phyloP scores from a whole-genome alignment of 2,797 vertebrate genomes.

The Triplophysa bombifrons region DNA sequence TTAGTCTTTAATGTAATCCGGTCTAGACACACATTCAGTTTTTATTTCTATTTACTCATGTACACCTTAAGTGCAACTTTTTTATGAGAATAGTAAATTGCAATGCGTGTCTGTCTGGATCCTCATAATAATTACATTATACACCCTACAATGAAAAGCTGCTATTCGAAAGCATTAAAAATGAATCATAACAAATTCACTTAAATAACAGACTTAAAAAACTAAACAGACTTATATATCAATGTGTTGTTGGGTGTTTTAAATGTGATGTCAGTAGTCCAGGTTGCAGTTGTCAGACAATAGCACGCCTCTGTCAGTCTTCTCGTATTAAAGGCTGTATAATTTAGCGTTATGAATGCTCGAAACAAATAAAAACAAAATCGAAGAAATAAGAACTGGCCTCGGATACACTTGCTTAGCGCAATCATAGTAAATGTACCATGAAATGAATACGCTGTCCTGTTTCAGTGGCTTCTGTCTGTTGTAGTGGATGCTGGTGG shows the following conservation, averaged over 20 bases:
- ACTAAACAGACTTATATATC: background rate
- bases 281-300: background rate
- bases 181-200: background rate
- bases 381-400: background rate
- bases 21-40: background rate
- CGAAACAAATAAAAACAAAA: background rate
- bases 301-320: background rate
- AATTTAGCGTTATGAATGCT: background rate
- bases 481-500: slow-evolving; percentile 61
- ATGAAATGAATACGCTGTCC: background rate
- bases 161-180: background rate
- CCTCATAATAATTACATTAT: background rate
- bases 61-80: background rate
- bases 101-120: background rate
- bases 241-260: background rate
- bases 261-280: background rate
- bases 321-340: background rate
- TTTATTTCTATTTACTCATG: background rate
- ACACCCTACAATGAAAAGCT: background rate
- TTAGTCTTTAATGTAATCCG: background rate
- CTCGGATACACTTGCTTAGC: background rate
- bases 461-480: slow-evolving; percentile 52
- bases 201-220: background rate
- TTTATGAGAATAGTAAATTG: background rate
- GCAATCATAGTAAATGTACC: background rate